A percentile compares a stretch with the other conserved stretches of the same genome.
Evolutionary conservation across 2,113 vertebrate species (phyloP).

Genomic region (Boleophthalmus pectinirostris): DNA sequence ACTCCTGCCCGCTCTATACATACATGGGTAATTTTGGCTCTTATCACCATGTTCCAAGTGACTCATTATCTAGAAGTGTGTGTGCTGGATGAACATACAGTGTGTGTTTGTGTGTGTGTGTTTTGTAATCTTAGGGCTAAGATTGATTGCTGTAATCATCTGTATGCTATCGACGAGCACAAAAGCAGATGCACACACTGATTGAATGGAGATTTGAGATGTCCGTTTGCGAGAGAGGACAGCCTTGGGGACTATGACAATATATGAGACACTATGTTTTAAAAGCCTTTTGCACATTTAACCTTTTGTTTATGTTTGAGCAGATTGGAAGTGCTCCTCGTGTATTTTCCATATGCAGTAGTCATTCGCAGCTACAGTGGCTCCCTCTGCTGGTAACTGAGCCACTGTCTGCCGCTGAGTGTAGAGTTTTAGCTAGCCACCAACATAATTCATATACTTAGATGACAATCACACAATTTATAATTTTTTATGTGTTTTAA

Average conservation of each 20-base stretch:
- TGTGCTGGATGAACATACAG: slow-evolving; percentile 21
- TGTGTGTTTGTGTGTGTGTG: slow-evolving; percentile 8
- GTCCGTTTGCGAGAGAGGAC: slow-evolving; percentile 45
- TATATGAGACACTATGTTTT: slow-evolving; percentile 48
- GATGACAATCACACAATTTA: slow-evolving; percentile 61
- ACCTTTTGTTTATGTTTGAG: slow-evolving; percentile 32
- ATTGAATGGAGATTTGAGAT: slow-evolving; percentile 38
- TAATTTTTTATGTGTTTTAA: slow-evolving; percentile 31
- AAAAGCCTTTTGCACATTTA: slow-evolving; percentile 54
- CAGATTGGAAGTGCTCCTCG: slow-evolving; percentile 30
- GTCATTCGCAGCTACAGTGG: slow-evolving; percentile 2
- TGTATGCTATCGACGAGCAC: slow-evolving; percentile 70
- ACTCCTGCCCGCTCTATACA: slow-evolving; percentile 25
- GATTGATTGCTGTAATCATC: slow-evolving; percentile 68
- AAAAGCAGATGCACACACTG: slow-evolving; percentile 66
- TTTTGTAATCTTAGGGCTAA: slow-evolving; percentile 62
- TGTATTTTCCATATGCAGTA: background rate
- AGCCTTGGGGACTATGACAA: slow-evolving; percentile 45
- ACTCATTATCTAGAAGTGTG: slow-evolving; percentile 34
- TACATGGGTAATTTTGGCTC: slow-evolving; percentile 45
- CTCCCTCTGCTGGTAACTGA: slow-evolving; percentile 13
- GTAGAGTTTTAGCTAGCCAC: slow-evolving; percentile 16
- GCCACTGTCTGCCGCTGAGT: slow-evolving; percentile 10
- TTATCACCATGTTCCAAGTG: slow-evolving; percentile 49
- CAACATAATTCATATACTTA: slow-evolving; percentile 33